Conservation (phyloP, 2,797 vertebrate genomes). For the Notoglanidium macrostoma region DNA sequence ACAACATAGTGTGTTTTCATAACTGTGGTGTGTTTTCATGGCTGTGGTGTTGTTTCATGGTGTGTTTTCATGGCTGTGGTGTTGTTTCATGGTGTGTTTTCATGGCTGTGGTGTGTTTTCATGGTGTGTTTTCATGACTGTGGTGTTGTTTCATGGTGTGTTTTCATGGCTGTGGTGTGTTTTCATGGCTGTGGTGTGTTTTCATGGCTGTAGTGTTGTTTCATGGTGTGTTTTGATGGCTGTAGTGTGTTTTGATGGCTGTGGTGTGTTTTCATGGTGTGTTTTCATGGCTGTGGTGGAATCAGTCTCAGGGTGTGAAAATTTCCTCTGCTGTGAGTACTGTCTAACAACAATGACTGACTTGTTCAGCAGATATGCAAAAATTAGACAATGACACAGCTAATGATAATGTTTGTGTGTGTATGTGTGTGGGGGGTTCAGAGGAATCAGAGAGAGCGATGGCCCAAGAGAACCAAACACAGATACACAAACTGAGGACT, state of each 20-base stretch:
- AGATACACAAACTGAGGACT: neutral
- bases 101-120: no score
- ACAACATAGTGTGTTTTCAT: conserved; percentile 12
- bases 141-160: no score
- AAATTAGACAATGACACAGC: conserved; percentile 15
- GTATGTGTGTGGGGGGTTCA: neutral
- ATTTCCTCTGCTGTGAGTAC: neutral
- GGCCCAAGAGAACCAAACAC: neutral
- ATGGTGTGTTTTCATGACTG: no score
- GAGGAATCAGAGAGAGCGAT: neutral
- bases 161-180: no score
- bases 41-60: neutral
- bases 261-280: no score
- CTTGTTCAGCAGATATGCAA: conserved; percentile 15
- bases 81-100: no score
- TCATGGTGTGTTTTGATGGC: no score
- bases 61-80: no score
- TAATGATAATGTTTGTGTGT: neutral
- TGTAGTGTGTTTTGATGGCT: no score
- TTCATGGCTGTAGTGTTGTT: no score
- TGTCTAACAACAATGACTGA: conserved; percentile 23
- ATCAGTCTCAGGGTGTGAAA: neutral
- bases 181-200: no score
- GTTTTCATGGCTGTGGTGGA: neutral
- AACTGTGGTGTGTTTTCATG: conserved; percentile 1